Evolutionary conservation across 1,140 invertebrate genomes (phyloP), one percentile per base, ranked within the genome.

Genomic region (Heliconius hewitsoni): DNA sequence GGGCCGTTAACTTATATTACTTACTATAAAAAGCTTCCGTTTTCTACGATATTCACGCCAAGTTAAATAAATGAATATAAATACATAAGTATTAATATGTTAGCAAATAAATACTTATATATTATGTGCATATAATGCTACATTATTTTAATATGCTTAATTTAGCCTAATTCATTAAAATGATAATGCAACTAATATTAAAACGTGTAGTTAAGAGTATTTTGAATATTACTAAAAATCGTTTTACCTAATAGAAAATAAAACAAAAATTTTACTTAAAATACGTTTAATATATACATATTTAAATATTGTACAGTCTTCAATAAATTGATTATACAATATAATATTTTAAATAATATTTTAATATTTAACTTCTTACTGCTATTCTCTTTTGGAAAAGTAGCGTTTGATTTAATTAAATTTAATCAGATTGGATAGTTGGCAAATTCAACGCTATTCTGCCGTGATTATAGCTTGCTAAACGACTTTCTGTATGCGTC

Each of bases 1-100:
- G 84, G 76, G 81, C 83, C 87, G 79, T 89, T 87, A 89, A 88
- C 81, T 87, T 89, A 88, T 90, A 90, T 89, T 86, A 82, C 86
- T 83, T 86, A 81, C 87, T 83, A 88, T 89, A 90, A 89, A 90
- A 88, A 74, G 82, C 71, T 72, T 76, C 75, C 82, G 82, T 87
- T 87, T 87, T 50, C 76, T 84, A 82, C 83, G 82, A 82, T 82
- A 84, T 86, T 84, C 85, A 82, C 78, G 76, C 78, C 50, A 84
- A 82, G 80, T 86, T 83, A 80, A 82, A 82, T 82, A 82, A 60
- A 79, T 66, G 27, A 66, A 30, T 30, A 66, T 16, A 46, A 16
- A 46, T 23, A 57, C 50, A 52, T 66, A 66, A 66, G 27, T 66
- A 16, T 66, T 11, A 27, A 66, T 66, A 66, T 66, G 27, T 66